Evolutionary conservation across 2,797 vertebrate species (phyloP).

Genomic region (Argya squamiceps): DNA sequence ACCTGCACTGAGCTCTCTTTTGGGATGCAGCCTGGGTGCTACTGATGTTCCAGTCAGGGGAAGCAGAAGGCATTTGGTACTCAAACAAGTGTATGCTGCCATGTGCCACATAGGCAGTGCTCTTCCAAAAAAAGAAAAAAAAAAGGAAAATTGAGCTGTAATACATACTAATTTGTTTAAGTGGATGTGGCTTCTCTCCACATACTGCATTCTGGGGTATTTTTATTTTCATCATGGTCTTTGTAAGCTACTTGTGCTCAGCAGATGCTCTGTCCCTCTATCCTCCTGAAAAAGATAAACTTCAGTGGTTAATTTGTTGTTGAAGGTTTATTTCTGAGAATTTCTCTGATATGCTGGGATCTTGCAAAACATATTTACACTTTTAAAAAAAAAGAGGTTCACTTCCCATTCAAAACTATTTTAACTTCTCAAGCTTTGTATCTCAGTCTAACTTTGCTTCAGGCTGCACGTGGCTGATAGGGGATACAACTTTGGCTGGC

Average conservation of each 20-base stretch:
- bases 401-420: background rate
- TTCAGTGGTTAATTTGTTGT: background rate
- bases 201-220: background rate
- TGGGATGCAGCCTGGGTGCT: fast-evolving
- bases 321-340: background rate
- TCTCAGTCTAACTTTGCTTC: background rate
- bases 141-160: background rate
- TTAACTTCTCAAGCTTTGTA: background rate
- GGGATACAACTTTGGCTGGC: background rate
- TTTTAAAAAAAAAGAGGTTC: background rate
- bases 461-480: background rate
- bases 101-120: background rate
- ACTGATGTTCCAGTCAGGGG: background rate
- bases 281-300: background rate
- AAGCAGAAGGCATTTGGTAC: background rate
- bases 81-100: background rate
- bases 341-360: background rate
- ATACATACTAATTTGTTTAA: background rate
- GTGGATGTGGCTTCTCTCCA: background rate
- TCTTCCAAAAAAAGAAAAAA: background rate
- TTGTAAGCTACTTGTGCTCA: background rate
- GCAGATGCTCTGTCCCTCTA: background rate
- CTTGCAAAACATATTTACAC: background rate
- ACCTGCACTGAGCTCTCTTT: background rate
- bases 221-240: background rate